Percentiles rank a stretch among this genome's conserved stretches.
These are phyloP conservation scores for Sarcophaga subvicina DNA, from an alignment of 2,888 invertebrate genomes.

Conservation along the genomic window DNA sequence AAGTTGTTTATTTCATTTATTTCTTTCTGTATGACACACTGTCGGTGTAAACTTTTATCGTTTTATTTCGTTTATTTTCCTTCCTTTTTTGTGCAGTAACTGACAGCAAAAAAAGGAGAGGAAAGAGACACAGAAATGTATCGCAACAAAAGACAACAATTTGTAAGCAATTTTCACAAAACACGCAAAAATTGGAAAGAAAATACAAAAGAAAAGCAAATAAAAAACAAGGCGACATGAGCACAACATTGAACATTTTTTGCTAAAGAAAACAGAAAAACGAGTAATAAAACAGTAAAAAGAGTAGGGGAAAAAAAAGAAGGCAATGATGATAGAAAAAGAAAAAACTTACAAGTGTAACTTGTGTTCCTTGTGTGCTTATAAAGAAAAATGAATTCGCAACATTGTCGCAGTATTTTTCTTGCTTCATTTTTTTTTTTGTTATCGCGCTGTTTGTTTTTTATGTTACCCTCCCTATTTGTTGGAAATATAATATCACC, in stretches of 20 bases:
- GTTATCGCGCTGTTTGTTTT: background rate
- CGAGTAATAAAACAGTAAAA: background rate
- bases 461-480: background rate
- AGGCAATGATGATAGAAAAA: conserved; percentile 32
- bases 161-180: conserved; percentile 66
- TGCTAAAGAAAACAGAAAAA: background rate
- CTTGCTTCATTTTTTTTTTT: conserved; percentile 47
- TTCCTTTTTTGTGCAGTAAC: background rate
- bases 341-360: conserved; percentile 63
- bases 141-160: conserved; percentile 65
- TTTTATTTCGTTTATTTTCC: too few species aligned
- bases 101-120: background rate
- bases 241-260: background rate
- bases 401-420: conserved; percentile 66
- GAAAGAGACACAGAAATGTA: conserved; percentile 5
- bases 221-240: background rate
- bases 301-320: too few species aligned
- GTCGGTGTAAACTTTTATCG: background rate
- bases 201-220: conserved; percentile 1
- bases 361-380: conserved; percentile 38
- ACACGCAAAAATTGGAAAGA: conserved; percentile 46
- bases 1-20: background rate
- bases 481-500: background rate
- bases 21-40: background rate
- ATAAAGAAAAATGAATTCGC: conserved; percentile 64